Evolutionary conservation across 2,888 invertebrate species (phyloP), one percentile per base, ranked within the genome.

Genomic region (Zygothrica quintamaculata): DNA sequence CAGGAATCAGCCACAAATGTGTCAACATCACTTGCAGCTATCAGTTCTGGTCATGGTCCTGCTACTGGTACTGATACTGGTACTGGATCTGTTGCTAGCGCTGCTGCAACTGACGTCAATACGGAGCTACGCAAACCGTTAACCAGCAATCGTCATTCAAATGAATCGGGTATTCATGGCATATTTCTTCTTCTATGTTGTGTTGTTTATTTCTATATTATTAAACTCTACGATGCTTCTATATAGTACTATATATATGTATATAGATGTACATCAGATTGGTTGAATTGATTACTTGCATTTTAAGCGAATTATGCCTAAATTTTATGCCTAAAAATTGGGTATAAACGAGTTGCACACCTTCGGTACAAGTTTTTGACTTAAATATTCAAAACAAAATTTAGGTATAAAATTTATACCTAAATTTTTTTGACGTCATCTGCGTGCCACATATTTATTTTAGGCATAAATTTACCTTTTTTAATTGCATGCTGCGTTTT

Each of bases 121-220:
- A 86, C 89, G 77, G 90, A 90, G 77, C 78, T 90, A 77, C 89
- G 90, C 65, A 90, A 86, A 77, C 82, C 62, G 7, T 26, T 77
- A 55, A 79, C 81, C 73, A 88, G 88, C 84, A 88, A 91, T 84
- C 90, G 91, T 46, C 90, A 89, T 86, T 91, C 91, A 51, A 90
- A 91, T 80, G 91, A 91, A 90, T 91, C 91, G 71, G 90, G 90
- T 91, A 91, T 73, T 77, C 37, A 68, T 52, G 48, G 25, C 44
- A 52, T n/a, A 39, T 31, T 39, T 11, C 18, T 37, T 13, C 15
- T 13, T 48, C 29, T 65, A 11, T 29, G 12, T 37, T 22, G 34
- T 34, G 31, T 47, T 48, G 4, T 44, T 22, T 62, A 12, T n/a
- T 34, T 18, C 15, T 51, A 15, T 33, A 44, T 16, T 37, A 37